phyloP scores from a whole-genome alignment of 2,797 vertebrate genomes.

The Urophycis tenuis region DNA sequence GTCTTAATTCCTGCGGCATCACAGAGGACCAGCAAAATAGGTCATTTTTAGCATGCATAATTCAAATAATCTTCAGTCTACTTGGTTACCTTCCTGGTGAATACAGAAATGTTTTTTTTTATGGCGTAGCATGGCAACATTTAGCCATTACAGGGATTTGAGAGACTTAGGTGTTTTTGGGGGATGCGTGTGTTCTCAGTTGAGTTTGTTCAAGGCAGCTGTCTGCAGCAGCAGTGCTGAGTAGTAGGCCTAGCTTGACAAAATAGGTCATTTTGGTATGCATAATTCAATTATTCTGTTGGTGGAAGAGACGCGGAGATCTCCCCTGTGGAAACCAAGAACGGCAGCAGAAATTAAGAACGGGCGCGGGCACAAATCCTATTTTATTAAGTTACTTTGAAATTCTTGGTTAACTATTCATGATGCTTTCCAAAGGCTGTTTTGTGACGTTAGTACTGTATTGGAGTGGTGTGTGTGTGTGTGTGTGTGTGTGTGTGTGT shows the following conservation, averaged over 20 bases:
- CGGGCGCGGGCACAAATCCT: neutral
- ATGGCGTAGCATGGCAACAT: neutral
- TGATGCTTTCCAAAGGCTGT: neutral
- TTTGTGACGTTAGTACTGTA: neutral
- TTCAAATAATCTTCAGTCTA: neutral
- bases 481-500: neutral
- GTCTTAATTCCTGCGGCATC: constrained; percentile 2
- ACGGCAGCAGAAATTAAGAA: constrained; percentile 10
- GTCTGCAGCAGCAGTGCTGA: neutral
- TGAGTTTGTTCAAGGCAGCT: neutral
- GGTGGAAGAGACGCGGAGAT: constrained; percentile 6
- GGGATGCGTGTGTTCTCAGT: neutral
- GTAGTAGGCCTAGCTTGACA: constrained; percentile 12
- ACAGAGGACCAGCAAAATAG: neutral
- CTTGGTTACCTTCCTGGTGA: neutral
- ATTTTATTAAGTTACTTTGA: constrained; percentile 4
- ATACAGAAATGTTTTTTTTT: neutral
- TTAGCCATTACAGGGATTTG: neutral
- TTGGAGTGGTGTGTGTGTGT: neutral
- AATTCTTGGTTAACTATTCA: neutral
- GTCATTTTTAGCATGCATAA: constrained; percentile 7
- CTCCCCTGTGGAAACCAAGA: constrained; percentile 15
- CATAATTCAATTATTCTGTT: constrained; percentile 20
- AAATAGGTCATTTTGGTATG: constrained; percentile 25
- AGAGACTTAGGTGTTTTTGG: neutral